Evolutionary conservation across 2,888 invertebrate genomes (phyloP), one percentile per base, ranked within the genome.

Genomic region (Mesorhabditis spiculigera): DNA sequence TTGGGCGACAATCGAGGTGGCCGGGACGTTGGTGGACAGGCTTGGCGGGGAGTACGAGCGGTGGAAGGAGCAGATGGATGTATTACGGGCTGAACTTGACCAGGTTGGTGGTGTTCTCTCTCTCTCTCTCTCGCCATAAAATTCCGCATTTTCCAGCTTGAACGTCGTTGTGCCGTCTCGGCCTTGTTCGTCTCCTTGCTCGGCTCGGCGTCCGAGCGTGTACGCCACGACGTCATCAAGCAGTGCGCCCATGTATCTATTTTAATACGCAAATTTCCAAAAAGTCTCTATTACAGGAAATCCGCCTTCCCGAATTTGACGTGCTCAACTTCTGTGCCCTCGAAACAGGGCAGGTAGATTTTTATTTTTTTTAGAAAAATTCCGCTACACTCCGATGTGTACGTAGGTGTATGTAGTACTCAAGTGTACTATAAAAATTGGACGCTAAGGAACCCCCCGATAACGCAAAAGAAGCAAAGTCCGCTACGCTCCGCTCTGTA

Each of bases 21-120:
- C 93, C 0, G 92, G 92, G 86, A 90, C 90, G 0, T 88, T 98
- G 42, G 92, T 98, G 4, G 90, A 90, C 28, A 93, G 95, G 86
- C 89, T 98, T 10, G 92, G 92, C 68, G 92, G 92, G 43, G 98
- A 98, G 86, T 94, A 92, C 88, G 87, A 89, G 58, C 90, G 94
- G 42, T 98, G 97, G 97, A 92, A 91, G 79, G 86, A 87, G 71
- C 92, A 84, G 62, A 74, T 73, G 58, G 72, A 78, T 61, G 68
- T 68, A 8, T 68, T 82, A 58, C 76, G 80, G 66, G 71, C 73
- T 63, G 78, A 80, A 63, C 70, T 81, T 65, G 70, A 75, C 5
- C 69, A 74, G 69, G 75, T 81, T 5, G 6, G 16, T 16, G 8
- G 13, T 10, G 6, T 42, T 43, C 43, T 13, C 42, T 13, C 65